These are phyloP conservation scores for Trachelus stipa DNA, from an alignment of 2,888 invertebrate genomes.

Conservation along the genomic window DNA sequence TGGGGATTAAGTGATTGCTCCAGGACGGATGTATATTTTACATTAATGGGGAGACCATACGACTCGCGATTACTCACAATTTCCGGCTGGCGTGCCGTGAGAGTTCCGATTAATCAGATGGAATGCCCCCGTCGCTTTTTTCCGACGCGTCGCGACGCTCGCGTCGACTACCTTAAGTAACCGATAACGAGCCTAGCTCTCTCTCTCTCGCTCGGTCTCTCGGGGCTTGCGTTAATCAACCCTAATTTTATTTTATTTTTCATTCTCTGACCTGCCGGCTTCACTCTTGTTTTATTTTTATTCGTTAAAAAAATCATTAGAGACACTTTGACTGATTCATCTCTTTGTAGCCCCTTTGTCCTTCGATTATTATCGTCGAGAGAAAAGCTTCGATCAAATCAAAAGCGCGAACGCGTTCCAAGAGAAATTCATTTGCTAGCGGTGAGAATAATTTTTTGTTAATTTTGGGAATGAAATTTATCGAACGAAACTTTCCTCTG, in stretches of 20 bases:
- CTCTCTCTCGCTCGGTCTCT: not conserved
- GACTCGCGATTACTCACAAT: conserved; percentile 48
- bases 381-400: no score
- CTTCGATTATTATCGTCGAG: no score
- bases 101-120: conserved; percentile 7
- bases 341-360: conserved; percentile 1
- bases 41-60: conserved; percentile 25
- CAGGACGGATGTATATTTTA: conserved; percentile 35
- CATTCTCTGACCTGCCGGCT: not conserved
- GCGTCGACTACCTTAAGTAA: conserved; percentile 7
- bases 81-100: conserved; percentile 13
- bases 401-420: no score
- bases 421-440: no score
- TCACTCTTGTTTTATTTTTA: no score
- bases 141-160: no score
- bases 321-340: no score
- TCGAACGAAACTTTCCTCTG: no score
- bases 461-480: no score
- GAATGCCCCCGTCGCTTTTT: conserved; percentile 2
- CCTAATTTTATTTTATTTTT: conserved; percentile 20
- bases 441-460: no score
- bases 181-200: conserved; percentile 12
- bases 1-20: conserved; percentile 33
- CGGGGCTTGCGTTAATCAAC: conserved; percentile 2
- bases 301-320: no score